Evolutionary conservation across 2,113 vertebrate species (phyloP).

Genomic region (Maccullochella peelii): DNA sequence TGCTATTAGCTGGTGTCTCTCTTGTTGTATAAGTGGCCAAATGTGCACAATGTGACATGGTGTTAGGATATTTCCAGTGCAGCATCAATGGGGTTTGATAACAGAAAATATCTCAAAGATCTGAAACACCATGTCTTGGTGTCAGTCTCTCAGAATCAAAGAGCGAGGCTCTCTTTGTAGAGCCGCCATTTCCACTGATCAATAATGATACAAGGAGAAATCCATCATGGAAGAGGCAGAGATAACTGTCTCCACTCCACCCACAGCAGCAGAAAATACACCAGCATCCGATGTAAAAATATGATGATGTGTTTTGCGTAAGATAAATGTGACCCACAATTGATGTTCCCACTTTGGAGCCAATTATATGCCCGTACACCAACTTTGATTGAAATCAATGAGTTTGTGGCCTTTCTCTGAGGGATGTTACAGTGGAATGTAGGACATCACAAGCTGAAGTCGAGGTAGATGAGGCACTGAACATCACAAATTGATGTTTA

Average conservation of each 20-base stretch:
- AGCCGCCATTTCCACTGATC: conserved; percentile 41
- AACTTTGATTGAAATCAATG: conserved; percentile 2
- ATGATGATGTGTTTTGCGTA: neutral
- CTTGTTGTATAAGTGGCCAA: conserved; percentile 1
- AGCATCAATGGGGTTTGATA: conserved; percentile 9
- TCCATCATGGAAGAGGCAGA: conserved; percentile 8
- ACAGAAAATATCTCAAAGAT: conserved; percentile 21
- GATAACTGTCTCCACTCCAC: conserved; percentile 19
- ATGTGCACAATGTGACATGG: conserved; percentile 25
- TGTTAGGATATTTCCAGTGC: neutral
- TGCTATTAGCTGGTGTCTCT: neutral
- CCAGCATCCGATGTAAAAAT: neutral
- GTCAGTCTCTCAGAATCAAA: conserved; percentile 44
- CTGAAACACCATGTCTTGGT: conserved; percentile 12
- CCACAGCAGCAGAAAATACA: conserved; percentile 25
- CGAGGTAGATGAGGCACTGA: neutral
- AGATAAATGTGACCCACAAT: conserved; percentile 13
- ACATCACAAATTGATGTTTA: conserved; percentile 14
- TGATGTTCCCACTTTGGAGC: conserved; percentile 3
- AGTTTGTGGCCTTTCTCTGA: conserved; percentile 16
- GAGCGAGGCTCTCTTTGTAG: conserved; percentile 35
- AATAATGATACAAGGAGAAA: conserved; percentile 35
- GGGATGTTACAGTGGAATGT: neutral
- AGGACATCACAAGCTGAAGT: neutral
- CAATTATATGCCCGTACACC: neutral